Percentiles rank a stretch among this genome's conserved stretches.
These are phyloP conservation scores for Brachionus calyciflorus DNA, from an alignment of 1,140 invertebrate species.

Conservation along the genomic window DNA sequence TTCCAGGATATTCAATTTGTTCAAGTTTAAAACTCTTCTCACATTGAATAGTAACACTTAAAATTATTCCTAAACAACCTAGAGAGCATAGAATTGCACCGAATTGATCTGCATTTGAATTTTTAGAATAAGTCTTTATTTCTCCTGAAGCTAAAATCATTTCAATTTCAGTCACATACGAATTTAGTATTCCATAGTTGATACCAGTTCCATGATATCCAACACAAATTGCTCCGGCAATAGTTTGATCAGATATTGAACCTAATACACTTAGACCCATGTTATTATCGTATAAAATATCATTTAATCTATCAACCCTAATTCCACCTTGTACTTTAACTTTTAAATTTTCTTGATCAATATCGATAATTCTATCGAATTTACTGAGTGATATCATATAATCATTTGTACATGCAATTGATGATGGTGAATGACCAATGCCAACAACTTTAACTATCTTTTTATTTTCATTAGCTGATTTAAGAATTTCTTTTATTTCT, in stretches of 20 bases:
- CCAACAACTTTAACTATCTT: conserved; percentile 58
- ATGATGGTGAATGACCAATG: conserved; percentile 57
- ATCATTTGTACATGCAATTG: conserved; percentile 56
- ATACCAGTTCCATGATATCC: conserved; percentile 59
- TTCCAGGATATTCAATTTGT: conserved; percentile 51
- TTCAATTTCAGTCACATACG: conserved; percentile 54
- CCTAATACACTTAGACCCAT: conserved; percentile 57
- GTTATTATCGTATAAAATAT: conserved; percentile 52
- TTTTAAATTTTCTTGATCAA: too few relatives aligned
- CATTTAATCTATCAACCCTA: conserved; percentile 53
- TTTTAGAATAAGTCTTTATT: conserved; percentile 50
- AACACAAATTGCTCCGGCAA: conserved; percentile 57
- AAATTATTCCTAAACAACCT: conserved; percentile 58
- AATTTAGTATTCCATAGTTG: conserved; percentile 52
- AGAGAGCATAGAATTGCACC: conserved; percentile 53
- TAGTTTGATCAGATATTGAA: conserved; percentile 56
- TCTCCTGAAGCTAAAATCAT: conserved; percentile 55
- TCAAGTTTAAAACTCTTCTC: conserved; percentile 56
- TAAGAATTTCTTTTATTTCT: conserved; percentile 55
- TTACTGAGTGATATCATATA: conserved; percentile 55
- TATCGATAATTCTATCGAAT: conserved; percentile 55
- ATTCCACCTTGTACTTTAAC: conserved; percentile 58
- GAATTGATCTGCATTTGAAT: conserved; percentile 48
- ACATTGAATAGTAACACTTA: conserved; percentile 57
- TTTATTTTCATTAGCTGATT: conserved; percentile 51